A percentile compares a stretch with the other conserved stretches of the same genome.
Conservation (phyloP, 2,797 vertebrate species). For the Sorex maritimensis region DNA sequence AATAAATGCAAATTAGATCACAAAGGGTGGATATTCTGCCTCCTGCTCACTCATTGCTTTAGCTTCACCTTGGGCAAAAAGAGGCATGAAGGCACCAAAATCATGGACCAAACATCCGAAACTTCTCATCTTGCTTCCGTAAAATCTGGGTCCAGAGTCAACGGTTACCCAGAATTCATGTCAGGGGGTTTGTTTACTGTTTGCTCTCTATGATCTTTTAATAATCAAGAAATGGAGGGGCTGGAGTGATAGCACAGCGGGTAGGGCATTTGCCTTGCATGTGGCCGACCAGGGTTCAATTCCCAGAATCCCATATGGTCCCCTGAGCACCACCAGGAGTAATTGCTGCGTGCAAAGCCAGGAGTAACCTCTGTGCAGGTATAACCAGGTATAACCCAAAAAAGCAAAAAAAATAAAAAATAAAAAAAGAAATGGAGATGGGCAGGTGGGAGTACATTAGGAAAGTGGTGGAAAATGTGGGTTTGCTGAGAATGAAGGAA, state of each 20-base stretch:
- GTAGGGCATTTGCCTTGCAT: too few relatives aligned
- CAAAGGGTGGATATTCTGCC: not conserved
- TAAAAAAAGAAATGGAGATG: not conserved
- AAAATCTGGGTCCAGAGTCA: not conserved
- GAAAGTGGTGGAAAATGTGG: slow-evolving; percentile 10
- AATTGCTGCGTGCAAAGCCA: too few relatives aligned
- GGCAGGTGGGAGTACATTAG: slow-evolving; percentile 4
- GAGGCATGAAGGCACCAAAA: not conserved
- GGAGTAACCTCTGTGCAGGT: too few relatives aligned
- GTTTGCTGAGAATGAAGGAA: not conserved
- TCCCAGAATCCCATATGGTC: too few relatives aligned
- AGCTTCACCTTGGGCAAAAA: slow-evolving; percentile 18
- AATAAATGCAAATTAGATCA: not conserved
- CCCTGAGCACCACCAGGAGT: too few relatives aligned
- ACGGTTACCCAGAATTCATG: not conserved
- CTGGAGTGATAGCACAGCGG: too few relatives aligned
- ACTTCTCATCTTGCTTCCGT: slow-evolving; percentile 5
- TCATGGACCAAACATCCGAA: not conserved
- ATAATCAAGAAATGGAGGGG: not conserved
- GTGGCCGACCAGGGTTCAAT: too few relatives aligned
- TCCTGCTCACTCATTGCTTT: not conserved
- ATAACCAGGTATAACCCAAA: too few relatives aligned
- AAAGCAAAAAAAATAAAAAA: too few relatives aligned
- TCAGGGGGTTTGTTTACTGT: not conserved
- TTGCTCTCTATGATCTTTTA: slow-evolving; percentile 44